Evolutionary conservation across 2,888 invertebrate species (phyloP).

Genomic region (Meloe dianella): DNA sequence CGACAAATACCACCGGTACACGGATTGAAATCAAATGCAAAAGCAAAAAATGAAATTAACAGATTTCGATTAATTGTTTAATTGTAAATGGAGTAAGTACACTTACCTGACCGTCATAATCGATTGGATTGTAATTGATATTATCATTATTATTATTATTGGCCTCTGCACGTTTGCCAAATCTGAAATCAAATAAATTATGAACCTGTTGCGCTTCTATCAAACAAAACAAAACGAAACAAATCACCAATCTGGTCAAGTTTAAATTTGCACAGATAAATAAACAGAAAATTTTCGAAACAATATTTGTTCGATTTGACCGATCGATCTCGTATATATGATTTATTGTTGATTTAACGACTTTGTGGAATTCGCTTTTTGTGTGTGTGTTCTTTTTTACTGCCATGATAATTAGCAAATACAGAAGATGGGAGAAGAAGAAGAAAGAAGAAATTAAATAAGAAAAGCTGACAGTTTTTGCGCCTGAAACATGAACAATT

Average conservation of each 20-base stretch:
- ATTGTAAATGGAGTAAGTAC: too few relatives aligned
- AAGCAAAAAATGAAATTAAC: too few relatives aligned
- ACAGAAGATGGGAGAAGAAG: too few relatives aligned
- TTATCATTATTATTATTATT: too few relatives aligned
- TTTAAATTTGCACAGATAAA: conserved; percentile 9
- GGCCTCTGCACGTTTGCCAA: conserved; percentile 52
- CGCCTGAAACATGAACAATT: not conserved
- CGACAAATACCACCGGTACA: too few relatives aligned
- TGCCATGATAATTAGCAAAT: too few relatives aligned
- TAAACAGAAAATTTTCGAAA: too few relatives aligned
- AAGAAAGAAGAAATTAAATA: too few relatives aligned
- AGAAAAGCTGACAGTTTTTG: not conserved
- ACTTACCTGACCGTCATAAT: conserved; percentile 54
- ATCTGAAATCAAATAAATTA: conserved; percentile 50
- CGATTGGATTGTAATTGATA: conserved; percentile 45
- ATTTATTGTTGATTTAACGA: not conserved
- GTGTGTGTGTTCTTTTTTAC: too few relatives aligned
- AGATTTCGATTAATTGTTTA: too few relatives aligned
- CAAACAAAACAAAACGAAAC: not conserved
- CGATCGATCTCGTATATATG: too few relatives aligned
- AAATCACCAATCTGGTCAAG: conserved; percentile 15
- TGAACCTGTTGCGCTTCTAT: conserved; percentile 37
- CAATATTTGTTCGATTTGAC: not conserved
- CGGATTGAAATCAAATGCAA: conserved; percentile 12
- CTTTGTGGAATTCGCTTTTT: too few relatives aligned